These are phyloP conservation scores for Actenoides lindsayi DNA, from an alignment of 2,113 vertebrate species.

Conservation along the genomic window DNA sequence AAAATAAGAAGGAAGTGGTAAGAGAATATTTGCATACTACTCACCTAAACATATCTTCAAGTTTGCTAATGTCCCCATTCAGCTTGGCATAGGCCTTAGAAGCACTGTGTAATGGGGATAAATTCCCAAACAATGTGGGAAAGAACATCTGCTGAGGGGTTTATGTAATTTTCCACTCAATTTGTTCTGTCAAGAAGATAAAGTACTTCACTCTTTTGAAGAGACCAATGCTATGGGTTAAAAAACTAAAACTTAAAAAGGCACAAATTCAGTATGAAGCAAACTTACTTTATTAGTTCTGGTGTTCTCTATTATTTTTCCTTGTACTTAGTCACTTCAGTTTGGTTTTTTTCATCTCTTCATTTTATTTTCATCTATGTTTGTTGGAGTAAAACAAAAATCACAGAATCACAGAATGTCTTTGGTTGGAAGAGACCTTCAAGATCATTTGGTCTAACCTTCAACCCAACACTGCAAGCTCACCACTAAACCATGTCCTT, in stretches of 20 bases:
- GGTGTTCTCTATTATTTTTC: background rate
- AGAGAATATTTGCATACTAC: slow-evolving; percentile 44
- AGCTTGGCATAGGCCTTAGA: slow-evolving; percentile 66
- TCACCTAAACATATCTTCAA: slow-evolving; percentile 32
- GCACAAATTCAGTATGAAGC: slow-evolving; percentile 36
- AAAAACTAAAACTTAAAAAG: slow-evolving; percentile 58
- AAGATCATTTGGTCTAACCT: too few species aligned
- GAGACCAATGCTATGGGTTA: slow-evolving; percentile 66
- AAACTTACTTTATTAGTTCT: slow-evolving; percentile 23
- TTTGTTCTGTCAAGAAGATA: slow-evolving; percentile 86
- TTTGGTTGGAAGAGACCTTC: too few species aligned
- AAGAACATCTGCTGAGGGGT: slow-evolving; percentile 83
- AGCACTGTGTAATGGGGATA: slow-evolving; percentile 68
- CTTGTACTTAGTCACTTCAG: background rate
- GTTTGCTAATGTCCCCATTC: slow-evolving; percentile 43
- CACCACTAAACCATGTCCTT: too few species aligned
- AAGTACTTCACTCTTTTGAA: slow-evolving; percentile 81
- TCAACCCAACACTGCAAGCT: too few species aligned
- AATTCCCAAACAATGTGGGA: slow-evolving; percentile 79
- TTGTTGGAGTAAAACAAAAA: background rate
- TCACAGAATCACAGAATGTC: too few species aligned
- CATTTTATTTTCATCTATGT: background rate
- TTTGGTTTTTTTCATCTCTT: background rate
- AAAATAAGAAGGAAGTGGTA: background rate
- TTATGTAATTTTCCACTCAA: slow-evolving; percentile 86